Base-by-base conservation (phyloP, 2,888 invertebrate genomes). In the Ctenicera cuprea region DNA sequence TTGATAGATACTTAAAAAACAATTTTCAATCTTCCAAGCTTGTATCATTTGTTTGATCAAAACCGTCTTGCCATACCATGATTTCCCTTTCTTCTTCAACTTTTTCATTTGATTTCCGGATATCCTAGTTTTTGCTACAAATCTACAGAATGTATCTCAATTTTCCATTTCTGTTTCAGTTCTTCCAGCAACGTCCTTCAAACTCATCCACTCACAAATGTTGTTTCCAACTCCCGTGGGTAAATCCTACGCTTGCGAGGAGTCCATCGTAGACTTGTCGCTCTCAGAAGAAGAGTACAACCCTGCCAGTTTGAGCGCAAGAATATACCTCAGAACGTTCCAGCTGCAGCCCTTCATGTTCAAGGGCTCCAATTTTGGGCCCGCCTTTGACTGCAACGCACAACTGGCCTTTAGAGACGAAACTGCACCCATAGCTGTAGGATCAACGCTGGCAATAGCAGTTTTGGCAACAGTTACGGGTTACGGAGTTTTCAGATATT, bases 161-260 rank as follows among this genome's bases (percentile, higher is more conserved):
- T n/a, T n/a, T n/a, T n/a, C n/a, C n/a, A n/a, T n/a, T n/a, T 26
- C 26, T 26, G 2, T 73, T 67, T 9, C 63, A 74, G 74, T 73
- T 61, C 63, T 73, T 64, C 72, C 75, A 83, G 85, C 84, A 11
- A 84, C 84, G 68, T 79, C 83, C 1, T 83, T 87, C 33, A 84
- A 84, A 76, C 78, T 87, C 11, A 83, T 84, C 76, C 88, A 89
- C 78, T 87, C 86, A 45, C 89, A 91, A 4, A 90, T 94, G 86
- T 87, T 95, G 75, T 95, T 95, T 83, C 93, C 94, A 0, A 96
- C 96, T 0, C 96, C 96, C 0, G 94, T 96, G 8, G 96, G 96
- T 16, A 94, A 95, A 83, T 95, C 96, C 0, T 96, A 92, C 86
- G 88, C 90, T 65, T 97, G 97, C 83, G 91, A 91, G 65, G 94